Evolutionary conservation across 2,888 invertebrate genomes (phyloP).

Genomic region (Mystacides longicornis): DNA sequence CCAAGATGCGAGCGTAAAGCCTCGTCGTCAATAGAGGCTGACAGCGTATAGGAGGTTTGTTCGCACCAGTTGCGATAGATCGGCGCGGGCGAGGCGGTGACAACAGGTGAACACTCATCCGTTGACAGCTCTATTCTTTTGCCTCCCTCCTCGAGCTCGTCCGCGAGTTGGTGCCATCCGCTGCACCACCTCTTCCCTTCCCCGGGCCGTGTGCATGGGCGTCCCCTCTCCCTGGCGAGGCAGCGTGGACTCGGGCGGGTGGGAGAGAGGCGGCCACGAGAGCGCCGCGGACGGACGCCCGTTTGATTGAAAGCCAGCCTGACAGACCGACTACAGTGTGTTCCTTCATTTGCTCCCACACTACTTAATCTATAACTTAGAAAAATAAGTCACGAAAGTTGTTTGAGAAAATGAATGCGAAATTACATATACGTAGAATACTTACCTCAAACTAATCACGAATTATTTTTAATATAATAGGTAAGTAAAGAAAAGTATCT

Average conservation of each 20-base stretch:
- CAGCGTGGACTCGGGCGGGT: slow-evolving; percentile 1
- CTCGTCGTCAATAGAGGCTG: no score
- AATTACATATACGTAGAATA: no score
- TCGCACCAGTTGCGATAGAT: no score
- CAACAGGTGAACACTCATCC: slow-evolving; percentile 23
- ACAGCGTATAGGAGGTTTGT: no score
- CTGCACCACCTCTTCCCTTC: slow-evolving; percentile 9
- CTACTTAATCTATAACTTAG: no score
- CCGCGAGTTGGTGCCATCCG: slow-evolving; percentile 14
- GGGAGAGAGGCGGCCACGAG: slow-evolving; percentile 11
- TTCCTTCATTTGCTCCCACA: slow-evolving; percentile 6
- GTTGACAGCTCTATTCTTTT: not conserved
- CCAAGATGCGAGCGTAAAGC: no score
- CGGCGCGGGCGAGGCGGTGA: slow-evolving; percentile 22
- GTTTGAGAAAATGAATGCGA: no score
- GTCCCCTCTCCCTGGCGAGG: slow-evolving; percentile 6
- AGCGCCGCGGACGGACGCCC: slow-evolving; percentile 19
- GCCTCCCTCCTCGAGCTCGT: not conserved
- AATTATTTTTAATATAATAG: no score
- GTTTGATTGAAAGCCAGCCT: slow-evolving; percentile 26
- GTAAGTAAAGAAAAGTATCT: no score
- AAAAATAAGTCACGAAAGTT: no score
- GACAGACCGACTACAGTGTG: slow-evolving; percentile 25
- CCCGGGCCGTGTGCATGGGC: slow-evolving; percentile 1
- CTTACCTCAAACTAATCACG: no score